A percentile compares a stretch with the other conserved stretches of the same genome.
These are phyloP conservation scores for Triops cancriformis DNA, from an alignment of 1,140 invertebrate genomes.

Conservation along the genomic window DNA sequence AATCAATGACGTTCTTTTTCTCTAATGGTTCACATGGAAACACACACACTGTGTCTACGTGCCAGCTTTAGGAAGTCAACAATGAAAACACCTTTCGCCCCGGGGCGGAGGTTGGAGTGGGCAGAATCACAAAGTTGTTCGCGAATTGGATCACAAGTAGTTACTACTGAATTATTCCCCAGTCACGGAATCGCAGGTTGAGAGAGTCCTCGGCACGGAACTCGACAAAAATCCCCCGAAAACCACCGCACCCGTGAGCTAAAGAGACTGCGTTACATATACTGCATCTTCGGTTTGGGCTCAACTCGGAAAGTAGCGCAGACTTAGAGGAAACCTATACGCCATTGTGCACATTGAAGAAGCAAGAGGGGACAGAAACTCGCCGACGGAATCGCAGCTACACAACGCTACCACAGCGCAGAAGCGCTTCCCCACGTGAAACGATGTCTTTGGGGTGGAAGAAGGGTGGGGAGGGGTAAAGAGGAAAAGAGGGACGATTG, in stretches of 20 bases:
- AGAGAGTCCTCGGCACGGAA: neutral
- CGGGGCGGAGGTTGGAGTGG: neutral
- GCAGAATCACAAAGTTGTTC: neutral
- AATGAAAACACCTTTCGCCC: neutral
- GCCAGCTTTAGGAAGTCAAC: too few relatives aligned
- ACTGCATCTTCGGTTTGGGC: neutral
- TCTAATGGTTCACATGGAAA: constrained; percentile 10
- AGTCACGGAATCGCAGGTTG: neutral
- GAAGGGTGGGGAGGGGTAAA: neutral
- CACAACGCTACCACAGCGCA: neutral
- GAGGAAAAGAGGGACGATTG: neutral
- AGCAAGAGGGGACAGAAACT: neutral
- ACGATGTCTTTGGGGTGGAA: too few relatives aligned
- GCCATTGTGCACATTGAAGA: neutral
- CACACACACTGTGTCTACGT: neutral
- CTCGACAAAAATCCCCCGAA: neutral
- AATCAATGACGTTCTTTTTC: constrained; percentile 2
- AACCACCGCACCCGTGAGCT: neutral
- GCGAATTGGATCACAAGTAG: neutral
- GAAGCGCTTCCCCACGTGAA: neutral
- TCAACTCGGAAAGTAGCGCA: neutral
- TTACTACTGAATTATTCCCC: neutral
- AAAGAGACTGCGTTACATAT: neutral
- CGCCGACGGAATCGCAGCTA: neutral
- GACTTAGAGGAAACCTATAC: neutral